Conservation (phyloP, 1,140 invertebrate genomes). For the Kradibia gibbosae region DNA sequence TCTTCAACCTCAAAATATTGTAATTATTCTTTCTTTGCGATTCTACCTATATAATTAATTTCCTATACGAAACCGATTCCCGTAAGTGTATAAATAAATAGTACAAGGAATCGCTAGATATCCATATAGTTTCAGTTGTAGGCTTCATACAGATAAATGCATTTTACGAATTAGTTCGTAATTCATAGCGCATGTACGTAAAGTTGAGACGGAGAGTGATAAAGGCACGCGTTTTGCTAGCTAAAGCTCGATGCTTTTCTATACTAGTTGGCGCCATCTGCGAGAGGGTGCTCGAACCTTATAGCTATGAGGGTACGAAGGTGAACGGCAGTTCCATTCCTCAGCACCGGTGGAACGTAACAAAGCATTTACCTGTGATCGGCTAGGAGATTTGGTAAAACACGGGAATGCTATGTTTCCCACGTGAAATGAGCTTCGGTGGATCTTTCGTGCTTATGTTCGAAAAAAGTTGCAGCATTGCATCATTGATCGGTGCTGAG, state of each 20-base stretch:
- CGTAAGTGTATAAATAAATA: too few relatives aligned
- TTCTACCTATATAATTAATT: too few relatives aligned
- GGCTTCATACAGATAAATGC: too few relatives aligned
- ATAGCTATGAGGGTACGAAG: background rate
- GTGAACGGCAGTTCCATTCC: background rate
- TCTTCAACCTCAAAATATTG: too few relatives aligned
- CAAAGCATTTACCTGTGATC: slow-evolving; percentile 44
- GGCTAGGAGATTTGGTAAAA: background rate
- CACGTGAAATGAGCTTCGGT: background rate
- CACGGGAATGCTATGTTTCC: background rate
- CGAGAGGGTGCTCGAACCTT: slow-evolving; percentile 49
- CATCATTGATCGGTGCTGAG: too few relatives aligned
- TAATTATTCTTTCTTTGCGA: too few relatives aligned
- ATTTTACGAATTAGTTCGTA: too few relatives aligned
- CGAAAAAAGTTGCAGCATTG: too few relatives aligned
- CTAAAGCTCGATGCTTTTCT: background rate
- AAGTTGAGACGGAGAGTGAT: background rate
- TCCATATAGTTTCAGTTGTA: too few relatives aligned
- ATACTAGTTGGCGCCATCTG: slow-evolving; percentile 61
- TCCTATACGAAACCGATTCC: too few relatives aligned
- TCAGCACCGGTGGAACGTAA: slow-evolving; percentile 30
- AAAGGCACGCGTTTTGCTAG: background rate
- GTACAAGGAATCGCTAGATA: too few relatives aligned
- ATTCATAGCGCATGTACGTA: too few relatives aligned
- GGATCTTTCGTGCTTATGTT: background rate